A percentile compares a stretch with the other conserved stretches of the same genome.
Conservation (phyloP, 1,140 invertebrate genomes). For the Orussus abietinus region DNA sequence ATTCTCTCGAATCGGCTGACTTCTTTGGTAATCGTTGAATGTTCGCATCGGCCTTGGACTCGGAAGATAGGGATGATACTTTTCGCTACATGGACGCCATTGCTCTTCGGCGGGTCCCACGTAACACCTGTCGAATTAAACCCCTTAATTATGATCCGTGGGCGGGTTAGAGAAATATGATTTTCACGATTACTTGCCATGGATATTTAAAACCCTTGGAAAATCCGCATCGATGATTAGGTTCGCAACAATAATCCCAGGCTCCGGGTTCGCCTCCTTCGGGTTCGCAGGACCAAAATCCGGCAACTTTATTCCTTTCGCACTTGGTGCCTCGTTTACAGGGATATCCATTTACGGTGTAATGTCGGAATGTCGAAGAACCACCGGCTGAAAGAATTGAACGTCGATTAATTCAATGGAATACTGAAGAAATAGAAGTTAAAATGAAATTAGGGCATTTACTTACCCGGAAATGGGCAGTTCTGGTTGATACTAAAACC, state of each 20-base stretch:
- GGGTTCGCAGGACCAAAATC: conserved; percentile 75
- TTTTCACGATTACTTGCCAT: conserved; percentile 55
- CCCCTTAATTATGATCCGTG: not conserved
- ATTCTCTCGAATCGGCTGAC: conserved; percentile 17
- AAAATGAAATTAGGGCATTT: no score
- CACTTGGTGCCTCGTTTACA: conserved; percentile 69
- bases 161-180: conserved; percentile 1
- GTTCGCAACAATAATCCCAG: conserved; percentile 80
- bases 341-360: conserved; percentile 72
- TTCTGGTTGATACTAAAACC: not conserved
- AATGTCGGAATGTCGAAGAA: conserved; percentile 61
- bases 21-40: conserved; percentile 7
- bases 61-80: conserved; percentile 63
- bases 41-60: conserved; percentile 27
- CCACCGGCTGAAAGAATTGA: conserved; percentile 25
- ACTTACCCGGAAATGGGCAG: no score
- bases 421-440: no score
- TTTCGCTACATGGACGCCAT: conserved; percentile 79
- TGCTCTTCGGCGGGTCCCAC: conserved; percentile 69
- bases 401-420: no score
- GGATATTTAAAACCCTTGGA: conserved; percentile 72
- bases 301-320: conserved; percentile 65
- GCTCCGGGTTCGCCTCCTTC: conserved; percentile 65
- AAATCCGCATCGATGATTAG: conserved; percentile 76
- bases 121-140: conserved; percentile 63